Conservation (phyloP, 2,888 invertebrate genomes). For the Metallyticus violacea region DNA sequence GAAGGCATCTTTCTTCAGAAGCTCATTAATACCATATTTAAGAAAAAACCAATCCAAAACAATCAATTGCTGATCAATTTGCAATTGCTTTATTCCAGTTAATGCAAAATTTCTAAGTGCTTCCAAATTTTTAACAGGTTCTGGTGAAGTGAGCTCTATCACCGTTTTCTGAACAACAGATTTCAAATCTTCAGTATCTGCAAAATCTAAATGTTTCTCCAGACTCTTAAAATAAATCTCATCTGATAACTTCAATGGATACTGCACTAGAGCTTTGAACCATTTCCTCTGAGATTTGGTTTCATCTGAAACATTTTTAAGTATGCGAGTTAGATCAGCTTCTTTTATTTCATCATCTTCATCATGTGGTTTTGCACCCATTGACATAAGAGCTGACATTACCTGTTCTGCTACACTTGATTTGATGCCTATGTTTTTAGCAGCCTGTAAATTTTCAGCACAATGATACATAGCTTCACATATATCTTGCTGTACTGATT, state of each 20-base stretch:
- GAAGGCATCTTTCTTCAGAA: background rate
- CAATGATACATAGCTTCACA: conserved; percentile 26
- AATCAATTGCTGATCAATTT: conserved; percentile 2
- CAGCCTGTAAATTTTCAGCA: background rate
- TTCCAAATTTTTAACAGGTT: background rate
- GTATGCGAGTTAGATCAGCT: conserved; percentile 19
- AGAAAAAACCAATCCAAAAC: conserved; percentile 11
- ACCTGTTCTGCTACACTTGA: background rate
- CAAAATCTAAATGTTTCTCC: conserved; percentile 18
- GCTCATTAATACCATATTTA: background rate
- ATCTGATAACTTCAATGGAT: background rate
- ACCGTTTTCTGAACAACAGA: conserved; percentile 10
- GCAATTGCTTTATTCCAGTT: background rate
- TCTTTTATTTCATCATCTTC: conserved; percentile 33
- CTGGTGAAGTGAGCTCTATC: background rate
- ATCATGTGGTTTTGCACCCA: conserved; percentile 28
- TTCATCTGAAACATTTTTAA: conserved; percentile 20
- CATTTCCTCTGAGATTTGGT: conserved; percentile 27
- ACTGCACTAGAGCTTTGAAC: conserved; percentile 26
- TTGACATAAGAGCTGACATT: conserved; percentile 11
- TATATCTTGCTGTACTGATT: conserved; percentile 23
- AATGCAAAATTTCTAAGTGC: conserved; percentile 10
- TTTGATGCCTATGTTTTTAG: background rate
- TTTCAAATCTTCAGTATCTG: conserved; percentile 23
- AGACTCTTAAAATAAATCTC: conserved; percentile 18